Conservation (phyloP, 2,888 invertebrate genomes). For the Psococerastis gibbosa region DNA sequence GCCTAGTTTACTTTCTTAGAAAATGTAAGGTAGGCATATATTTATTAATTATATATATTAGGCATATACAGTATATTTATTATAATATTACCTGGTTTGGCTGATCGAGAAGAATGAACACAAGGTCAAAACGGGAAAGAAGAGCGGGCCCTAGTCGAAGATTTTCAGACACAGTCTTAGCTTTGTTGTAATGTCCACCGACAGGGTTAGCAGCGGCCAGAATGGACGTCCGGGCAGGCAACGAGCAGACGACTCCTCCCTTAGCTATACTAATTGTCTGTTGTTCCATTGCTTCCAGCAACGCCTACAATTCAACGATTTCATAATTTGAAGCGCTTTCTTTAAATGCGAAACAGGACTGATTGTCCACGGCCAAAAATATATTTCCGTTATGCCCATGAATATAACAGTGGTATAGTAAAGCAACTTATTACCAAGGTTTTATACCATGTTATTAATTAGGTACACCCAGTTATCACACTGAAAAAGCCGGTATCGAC, state of each 20-base stretch:
- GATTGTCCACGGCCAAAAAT: too few species aligned
- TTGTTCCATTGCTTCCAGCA: constrained; percentile 91
- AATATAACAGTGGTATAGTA: too few species aligned
- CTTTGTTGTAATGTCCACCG: constrained; percentile 71
- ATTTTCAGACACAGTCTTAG: constrained; percentile 77
- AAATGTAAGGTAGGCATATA: too few species aligned
- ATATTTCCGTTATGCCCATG: too few species aligned
- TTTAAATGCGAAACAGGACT: too few species aligned
- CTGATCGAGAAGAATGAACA: constrained; percentile 75
- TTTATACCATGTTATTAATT: too few species aligned
- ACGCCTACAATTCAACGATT: constrained; percentile 35
- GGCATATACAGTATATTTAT: too few species aligned
- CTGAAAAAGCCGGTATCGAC: too few species aligned
- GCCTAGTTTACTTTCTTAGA: too few species aligned
- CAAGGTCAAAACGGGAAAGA: constrained; percentile 79
- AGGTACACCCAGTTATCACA: too few species aligned
- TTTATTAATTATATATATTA: too few species aligned
- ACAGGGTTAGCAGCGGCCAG: constrained; percentile 87
- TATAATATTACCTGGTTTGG: constrained; percentile 46
- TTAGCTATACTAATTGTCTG: constrained; percentile 79
- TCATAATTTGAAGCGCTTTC: not conserved
- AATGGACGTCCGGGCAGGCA: constrained; percentile 68
- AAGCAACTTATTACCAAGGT: too few species aligned
- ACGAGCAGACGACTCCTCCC: constrained; percentile 64
- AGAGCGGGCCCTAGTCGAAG: constrained; percentile 69